Evolutionary conservation across 2,113 vertebrate genomes (phyloP), one percentile per base, ranked within the genome.

Genomic region (Eudorcas thomsonii): DNA sequence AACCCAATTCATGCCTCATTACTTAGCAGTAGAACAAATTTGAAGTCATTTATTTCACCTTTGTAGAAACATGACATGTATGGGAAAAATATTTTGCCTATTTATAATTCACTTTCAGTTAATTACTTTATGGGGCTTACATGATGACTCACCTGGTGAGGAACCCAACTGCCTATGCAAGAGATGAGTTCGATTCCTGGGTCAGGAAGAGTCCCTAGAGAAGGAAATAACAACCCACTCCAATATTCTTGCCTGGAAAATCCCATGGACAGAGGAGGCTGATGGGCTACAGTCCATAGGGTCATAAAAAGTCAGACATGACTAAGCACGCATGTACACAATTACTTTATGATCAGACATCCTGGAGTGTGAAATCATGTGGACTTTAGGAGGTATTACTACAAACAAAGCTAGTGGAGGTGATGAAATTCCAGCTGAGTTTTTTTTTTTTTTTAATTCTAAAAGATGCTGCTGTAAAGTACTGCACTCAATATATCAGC

Each of bases 11-110:
- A 88, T 25, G 91, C 77, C 36, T 81, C 59, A 54, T 88, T 59
- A 91, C 87, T 87, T 59, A 59, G 23, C 36, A 52, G 26, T 59
- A 85, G 71, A 97, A 88, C 71, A 89, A 71, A 97, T 91, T 36
- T 33, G 12, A 91, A 83, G 19, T 10, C n/a, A 81, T 85, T 89
- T 33, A 81, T 85, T 81, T 81, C 77, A 84, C 43, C 43, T 88
- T 36, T 62, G 81, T n/a, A 82, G n/a, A 91, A 88, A 88, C 30
- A 91, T 39, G 52, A 50, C 84, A 89, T 81, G 10, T 62, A 19
- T 39, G 28, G 2, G 16, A 13, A 21, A 91, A 91, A 62, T 81
- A 23, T 5, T 90, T 74, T 88, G 96, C 52, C 45, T 39, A 2
- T 92, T 59, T 59, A 86, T 80, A 59, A 87, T 92, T 93, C 83